phyloP scores from a whole-genome alignment of 2,797 vertebrate genomes.

The Chloroceryle inda region DNA sequence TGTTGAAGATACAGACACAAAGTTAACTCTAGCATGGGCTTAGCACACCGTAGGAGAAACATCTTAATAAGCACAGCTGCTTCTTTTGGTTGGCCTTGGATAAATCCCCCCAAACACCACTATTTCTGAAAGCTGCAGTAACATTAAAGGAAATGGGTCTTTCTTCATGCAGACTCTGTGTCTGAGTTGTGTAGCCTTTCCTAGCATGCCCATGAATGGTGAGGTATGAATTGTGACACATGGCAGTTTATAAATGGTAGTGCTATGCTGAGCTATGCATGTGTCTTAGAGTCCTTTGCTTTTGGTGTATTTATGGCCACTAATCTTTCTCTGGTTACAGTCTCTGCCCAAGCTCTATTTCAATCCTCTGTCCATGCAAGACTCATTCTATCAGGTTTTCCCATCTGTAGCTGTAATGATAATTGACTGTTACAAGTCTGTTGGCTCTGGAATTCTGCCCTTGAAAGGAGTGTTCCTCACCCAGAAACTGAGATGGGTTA shows the following conservation, averaged over 20 bases:
- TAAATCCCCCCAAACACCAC: neutral
- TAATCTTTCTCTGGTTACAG: constrained; percentile 54
- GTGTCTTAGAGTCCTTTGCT: constrained; percentile 39
- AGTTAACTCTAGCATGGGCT: constrained; percentile 47
- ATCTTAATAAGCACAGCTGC: constrained; percentile 36
- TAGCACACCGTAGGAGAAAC: constrained; percentile 17
- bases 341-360: constrained; percentile 57
- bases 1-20: constrained; percentile 61
- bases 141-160: neutral
- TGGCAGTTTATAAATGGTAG: constrained; percentile 43
- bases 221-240: constrained; percentile 17
- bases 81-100: neutral
- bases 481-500: neutral
- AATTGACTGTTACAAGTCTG: constrained; percentile 55
- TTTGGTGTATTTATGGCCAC: constrained; percentile 54
- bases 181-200: neutral
- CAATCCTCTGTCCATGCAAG: constrained; percentile 38
- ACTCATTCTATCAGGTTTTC: constrained; percentile 66
- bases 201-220: constrained; percentile 42
- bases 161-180: neutral
- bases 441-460: constrained; percentile 50
- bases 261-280: neutral
- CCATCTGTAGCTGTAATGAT: constrained; percentile 30
- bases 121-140: constrained; percentile 10
- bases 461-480: constrained; percentile 44